These are phyloP conservation scores for Lepus oiostolus DNA, from an alignment of 2,797 vertebrate genomes.

Conservation along the genomic window DNA sequence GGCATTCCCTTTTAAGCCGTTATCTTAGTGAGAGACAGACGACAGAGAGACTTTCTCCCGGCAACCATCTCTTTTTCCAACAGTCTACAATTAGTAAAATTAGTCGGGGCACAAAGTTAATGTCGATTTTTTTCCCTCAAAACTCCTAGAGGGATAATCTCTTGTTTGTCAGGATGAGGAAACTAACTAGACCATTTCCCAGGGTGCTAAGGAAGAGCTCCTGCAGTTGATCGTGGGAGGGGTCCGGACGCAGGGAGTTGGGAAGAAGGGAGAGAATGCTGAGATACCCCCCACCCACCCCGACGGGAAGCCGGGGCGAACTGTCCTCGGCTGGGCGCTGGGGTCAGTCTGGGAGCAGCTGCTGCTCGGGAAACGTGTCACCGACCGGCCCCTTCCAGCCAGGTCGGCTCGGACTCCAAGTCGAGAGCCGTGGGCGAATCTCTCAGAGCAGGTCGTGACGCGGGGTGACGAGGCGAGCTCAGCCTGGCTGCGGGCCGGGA, in stretches of 20 bases:
- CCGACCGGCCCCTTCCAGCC: conserved; percentile 20
- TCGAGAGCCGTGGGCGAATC: background rate
- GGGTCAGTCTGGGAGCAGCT: conserved; percentile 70
- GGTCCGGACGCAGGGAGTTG: background rate
- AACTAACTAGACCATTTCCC: conserved; percentile 6
- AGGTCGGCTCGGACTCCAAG: background rate
- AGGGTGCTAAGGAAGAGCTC: background rate
- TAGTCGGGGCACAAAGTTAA: conserved; percentile 43
- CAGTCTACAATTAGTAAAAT: conserved; percentile 41
- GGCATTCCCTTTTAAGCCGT: conserved; percentile 14
- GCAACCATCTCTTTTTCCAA: background rate
- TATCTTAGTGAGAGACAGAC: background rate
- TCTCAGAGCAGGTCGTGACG: background rate
- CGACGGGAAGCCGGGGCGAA: background rate
- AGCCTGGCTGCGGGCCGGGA: background rate
- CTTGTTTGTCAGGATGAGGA: conserved; percentile 65
- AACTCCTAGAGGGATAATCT: conserved; percentile 42
- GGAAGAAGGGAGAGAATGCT: background rate
- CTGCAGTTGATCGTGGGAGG: background rate
- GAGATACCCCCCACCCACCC: background rate
- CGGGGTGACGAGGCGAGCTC: background rate
- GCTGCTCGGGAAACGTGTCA: conserved; percentile 62
- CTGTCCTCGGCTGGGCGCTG: conserved; percentile 16
- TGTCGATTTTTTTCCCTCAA: background rate
- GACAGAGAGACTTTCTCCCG: background rate